These are phyloP conservation scores for Epinotia bilunana DNA, from an alignment of 2,888 invertebrate species.

Conservation along the genomic window DNA sequence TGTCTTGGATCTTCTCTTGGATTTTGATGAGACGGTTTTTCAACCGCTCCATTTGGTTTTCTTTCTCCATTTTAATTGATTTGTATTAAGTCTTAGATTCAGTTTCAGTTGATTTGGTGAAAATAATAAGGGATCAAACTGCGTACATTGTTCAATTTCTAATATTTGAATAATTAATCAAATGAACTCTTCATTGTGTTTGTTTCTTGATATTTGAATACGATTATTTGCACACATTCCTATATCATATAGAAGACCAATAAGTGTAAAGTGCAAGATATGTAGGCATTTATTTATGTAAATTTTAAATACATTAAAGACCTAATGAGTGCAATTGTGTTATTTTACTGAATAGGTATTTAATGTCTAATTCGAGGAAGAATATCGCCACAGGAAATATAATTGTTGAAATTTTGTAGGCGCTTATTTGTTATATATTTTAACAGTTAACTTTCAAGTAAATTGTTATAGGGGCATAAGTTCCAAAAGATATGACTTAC, in stretches of 20 bases:
- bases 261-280: not conserved
- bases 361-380: not conserved
- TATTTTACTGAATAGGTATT: no score
- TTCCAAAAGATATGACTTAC: not conserved
- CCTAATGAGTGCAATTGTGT: no score
- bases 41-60: constrained; percentile 71
- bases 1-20: constrained; percentile 75
- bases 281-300: not conserved
- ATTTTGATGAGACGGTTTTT: constrained; percentile 69
- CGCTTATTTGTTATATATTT: not conserved
- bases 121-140: not conserved
- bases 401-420: not conserved
- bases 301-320: no score
- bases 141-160: not conserved
- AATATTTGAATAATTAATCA: not conserved
- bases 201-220: not conserved
- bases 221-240: not conserved
- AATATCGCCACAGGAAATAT: not conserved
- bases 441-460: not conserved
- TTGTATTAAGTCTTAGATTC: not conserved
- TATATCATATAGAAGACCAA: constrained; percentile 6
- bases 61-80: constrained; percentile 56
- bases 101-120: not conserved
- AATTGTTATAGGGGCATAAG: not conserved
- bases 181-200: not conserved